Percentiles rank a stretch among this genome's conserved stretches.
Conservation (phyloP, 1,140 invertebrate genomes). For the Sipha flava region DNA sequence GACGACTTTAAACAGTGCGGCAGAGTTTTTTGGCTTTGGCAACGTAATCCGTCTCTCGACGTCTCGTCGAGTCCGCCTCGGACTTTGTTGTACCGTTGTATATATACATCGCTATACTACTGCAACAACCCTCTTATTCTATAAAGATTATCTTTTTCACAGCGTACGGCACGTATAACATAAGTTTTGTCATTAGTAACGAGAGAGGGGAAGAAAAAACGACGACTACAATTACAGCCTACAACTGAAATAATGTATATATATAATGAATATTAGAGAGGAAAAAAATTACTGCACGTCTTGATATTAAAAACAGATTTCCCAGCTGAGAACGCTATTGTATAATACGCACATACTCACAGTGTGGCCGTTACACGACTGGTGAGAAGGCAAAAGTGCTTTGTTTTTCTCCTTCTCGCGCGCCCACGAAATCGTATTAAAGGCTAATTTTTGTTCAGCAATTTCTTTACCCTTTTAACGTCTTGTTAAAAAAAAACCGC, state of each 20-base stretch:
- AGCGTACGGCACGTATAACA: slow-evolving; percentile 5
- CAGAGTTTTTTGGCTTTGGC: slow-evolving; percentile 6
- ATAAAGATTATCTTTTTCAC: slow-evolving; percentile 1
- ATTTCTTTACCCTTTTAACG: slow-evolving; percentile 15
- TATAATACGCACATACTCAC: background rate
- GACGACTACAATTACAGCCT: background rate
- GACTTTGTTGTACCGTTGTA: no score
- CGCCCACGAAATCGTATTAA: background rate
- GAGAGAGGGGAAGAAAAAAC: no score
- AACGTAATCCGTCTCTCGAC: slow-evolving; percentile 15
- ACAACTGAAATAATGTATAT: background rate
- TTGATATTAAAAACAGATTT: slow-evolving; percentile 8
- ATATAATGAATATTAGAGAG: background rate
- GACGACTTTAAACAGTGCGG: slow-evolving; percentile 16
- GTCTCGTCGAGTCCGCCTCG: background rate
- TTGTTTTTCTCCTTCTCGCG: background rate
- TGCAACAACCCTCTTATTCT: background rate
- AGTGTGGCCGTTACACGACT: background rate
- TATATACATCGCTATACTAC: background rate
- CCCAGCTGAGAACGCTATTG: background rate
- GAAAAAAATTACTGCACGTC: background rate
- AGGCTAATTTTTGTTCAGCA: slow-evolving; percentile 7
- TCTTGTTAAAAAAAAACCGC: background rate
- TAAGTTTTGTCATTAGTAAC: background rate
- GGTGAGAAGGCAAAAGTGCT: background rate